Conservation (phyloP, 2,797 vertebrate species). For the Scolopax rusticola region DNA sequence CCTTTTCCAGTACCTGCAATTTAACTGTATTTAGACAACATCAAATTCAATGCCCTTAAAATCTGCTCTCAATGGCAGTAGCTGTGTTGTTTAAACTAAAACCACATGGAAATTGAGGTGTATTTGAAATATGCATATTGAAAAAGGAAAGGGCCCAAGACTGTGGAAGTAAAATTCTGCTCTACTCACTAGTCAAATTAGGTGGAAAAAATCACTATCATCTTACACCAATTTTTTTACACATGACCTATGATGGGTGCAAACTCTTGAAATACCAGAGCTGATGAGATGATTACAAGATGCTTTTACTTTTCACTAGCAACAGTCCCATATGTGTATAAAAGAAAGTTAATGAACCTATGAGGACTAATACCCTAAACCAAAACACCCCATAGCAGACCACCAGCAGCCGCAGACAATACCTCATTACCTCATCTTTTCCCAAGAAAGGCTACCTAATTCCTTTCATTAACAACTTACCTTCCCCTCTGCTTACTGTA, state of each 20-base stretch:
- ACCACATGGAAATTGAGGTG: not conserved
- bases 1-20: not conserved
- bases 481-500: constrained; percentile 84
- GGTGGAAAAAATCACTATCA: not conserved
- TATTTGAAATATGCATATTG: not conserved
- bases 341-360: not conserved
- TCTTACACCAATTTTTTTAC: not conserved
- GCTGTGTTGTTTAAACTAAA: not conserved
- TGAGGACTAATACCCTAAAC: not conserved
- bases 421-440: not conserved
- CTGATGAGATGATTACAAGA: not conserved
- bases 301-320: not conserved
- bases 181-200: not conserved
- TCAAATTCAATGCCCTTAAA: not conserved
- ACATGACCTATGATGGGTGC: not conserved
- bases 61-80: not conserved
- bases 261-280: not conserved
- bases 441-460: not conserved
- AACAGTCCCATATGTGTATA: not conserved
- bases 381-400: not conserved
- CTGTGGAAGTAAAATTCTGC: not conserved
- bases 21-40: not conserved
- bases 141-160: not conserved
- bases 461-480: constrained; percentile 61
- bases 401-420: not conserved